A percentile compares a stretch with the other conserved stretches of the same genome.
phyloP scores from a whole-genome alignment of 2,113 vertebrate genomes.

The Enhydra lutris region DNA sequence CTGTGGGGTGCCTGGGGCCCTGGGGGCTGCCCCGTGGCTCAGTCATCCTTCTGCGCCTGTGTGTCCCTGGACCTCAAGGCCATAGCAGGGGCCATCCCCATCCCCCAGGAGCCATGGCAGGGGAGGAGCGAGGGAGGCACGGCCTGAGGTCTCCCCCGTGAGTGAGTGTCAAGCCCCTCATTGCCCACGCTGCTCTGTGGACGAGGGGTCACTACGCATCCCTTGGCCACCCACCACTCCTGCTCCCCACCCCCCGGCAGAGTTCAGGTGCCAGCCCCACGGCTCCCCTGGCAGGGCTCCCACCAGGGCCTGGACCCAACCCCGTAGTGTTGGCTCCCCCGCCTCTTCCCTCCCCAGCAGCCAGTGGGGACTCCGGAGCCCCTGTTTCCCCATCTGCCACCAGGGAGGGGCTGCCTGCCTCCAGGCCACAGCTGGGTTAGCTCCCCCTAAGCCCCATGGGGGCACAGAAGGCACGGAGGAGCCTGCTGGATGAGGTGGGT shows the following conservation, averaged over 20 bases:
- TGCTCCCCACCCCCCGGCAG: neutral
- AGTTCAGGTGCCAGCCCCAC: too few species aligned
- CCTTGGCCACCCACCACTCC: too few species aligned
- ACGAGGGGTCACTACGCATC: neutral
- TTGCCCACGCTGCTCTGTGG: neutral
- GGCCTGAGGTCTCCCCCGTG: too few species aligned
- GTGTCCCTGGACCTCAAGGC: neutral
- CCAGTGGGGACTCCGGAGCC: neutral
- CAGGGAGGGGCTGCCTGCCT: rapidly evolving
- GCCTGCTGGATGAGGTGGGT: rapidly evolving
- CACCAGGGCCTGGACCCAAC: neutral
- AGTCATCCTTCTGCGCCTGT: neutral
- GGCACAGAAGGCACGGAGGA: neutral
- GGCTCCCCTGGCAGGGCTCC: neutral
- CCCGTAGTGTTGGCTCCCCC: neutral
- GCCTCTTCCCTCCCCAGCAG: neutral
- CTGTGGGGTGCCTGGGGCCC: neutral
- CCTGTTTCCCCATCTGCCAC: neutral
- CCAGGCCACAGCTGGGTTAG: rapidly evolving
- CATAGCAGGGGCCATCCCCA: neutral
- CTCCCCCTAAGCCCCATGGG: rapidly evolving
- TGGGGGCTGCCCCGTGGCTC: neutral
- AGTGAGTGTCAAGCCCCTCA: neutral
- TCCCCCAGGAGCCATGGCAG: neutral
- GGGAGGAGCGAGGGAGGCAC: rapidly evolving